Percentiles rank a stretch among this genome's conserved stretches.
These are phyloP conservation scores for Miniopterus natalensis DNA, from an alignment of 2,113 vertebrate genomes.

Conservation along the genomic window DNA sequence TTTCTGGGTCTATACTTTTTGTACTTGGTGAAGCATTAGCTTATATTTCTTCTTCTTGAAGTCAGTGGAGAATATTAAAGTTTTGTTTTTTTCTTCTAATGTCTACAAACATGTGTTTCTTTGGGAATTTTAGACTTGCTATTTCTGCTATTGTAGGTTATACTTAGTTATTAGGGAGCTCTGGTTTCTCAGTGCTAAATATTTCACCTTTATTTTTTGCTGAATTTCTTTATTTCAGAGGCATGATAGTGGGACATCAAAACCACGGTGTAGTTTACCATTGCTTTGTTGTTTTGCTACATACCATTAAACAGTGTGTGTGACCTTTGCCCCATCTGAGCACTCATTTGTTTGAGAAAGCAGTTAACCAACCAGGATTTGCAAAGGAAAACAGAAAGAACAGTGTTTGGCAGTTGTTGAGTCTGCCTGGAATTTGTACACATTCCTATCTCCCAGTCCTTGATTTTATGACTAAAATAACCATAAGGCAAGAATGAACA, in stretches of 20 bases:
- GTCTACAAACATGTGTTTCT: background rate
- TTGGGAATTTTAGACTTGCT: conserved; percentile 8
- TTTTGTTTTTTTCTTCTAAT: background rate
- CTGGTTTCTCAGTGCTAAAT: conserved; percentile 9
- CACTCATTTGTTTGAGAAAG: conserved; percentile 54
- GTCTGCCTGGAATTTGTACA: conserved; percentile 59
- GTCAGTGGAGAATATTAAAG: background rate
- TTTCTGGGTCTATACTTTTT: background rate
- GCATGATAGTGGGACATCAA: background rate
- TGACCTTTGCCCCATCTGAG: background rate
- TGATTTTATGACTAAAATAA: conserved; percentile 61
- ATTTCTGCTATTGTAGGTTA: background rate
- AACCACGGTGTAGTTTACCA: background rate
- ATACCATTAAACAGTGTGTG: conserved; percentile 9
- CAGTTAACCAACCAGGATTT: conserved; percentile 63
- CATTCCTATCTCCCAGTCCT: conserved; percentile 55
- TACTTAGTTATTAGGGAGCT: background rate
- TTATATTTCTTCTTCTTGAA: conserved; percentile 35
- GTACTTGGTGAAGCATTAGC: background rate
- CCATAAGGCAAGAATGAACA: conserved; percentile 40
- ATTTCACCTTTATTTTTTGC: conserved; percentile 5
- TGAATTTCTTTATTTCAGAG: conserved; percentile 36
- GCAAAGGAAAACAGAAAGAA: conserved; percentile 67
- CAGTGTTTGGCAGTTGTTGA: conserved; percentile 63
- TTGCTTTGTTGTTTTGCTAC: conserved; percentile 44